These are phyloP conservation scores for Crotalus tigris DNA, from an alignment of 2,113 vertebrate genomes.

Conservation along the genomic window DNA sequence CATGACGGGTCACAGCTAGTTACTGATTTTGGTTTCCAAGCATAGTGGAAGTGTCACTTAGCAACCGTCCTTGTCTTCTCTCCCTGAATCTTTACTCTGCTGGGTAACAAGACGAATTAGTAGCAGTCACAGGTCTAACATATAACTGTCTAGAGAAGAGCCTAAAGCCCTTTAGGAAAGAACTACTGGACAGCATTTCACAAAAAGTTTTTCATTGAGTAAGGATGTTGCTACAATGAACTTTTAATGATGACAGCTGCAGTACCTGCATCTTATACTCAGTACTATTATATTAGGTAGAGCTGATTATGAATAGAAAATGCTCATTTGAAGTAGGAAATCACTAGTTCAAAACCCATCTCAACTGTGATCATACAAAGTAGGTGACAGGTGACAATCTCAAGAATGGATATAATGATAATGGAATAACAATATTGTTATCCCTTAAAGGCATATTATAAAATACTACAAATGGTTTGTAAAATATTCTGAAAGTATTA, in stretches of 20 bases:
- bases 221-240: not conserved
- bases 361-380: no score
- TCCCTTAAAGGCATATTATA: not conserved
- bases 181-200: not conserved
- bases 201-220: not conserved
- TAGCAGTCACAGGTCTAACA: not conserved
- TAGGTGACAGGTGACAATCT: not conserved
- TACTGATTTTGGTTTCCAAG: not conserved
- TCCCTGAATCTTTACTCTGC: not conserved
- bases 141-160: slow-evolving; percentile 13
- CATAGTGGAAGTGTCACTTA: not conserved
- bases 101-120: not conserved
- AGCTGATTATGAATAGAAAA: not conserved
- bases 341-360: not conserved
- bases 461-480: not conserved
- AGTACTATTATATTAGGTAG: not conserved
- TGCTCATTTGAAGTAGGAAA: not conserved
- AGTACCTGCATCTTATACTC: not conserved
- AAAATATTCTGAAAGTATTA: not conserved
- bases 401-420: not conserved
- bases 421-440: not conserved
- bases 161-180: not conserved
- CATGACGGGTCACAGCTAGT: not conserved
- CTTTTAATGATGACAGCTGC: not conserved
- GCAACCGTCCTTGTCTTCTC: not conserved